Conservation (phyloP, 1,140 invertebrate species). For the Achatina immaculata region DNA sequence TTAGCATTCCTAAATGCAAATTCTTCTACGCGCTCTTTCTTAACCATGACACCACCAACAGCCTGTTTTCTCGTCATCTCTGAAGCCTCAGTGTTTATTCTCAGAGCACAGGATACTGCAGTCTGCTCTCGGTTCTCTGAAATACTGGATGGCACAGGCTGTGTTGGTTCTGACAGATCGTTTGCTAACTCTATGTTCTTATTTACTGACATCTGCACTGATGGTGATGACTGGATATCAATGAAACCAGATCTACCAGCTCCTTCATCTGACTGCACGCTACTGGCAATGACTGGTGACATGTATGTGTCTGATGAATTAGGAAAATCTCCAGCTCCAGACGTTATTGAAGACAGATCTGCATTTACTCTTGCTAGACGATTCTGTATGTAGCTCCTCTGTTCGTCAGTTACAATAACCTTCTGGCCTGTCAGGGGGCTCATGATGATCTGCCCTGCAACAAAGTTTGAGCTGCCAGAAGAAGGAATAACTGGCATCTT, state of each 20-base stretch:
- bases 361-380: not conserved
- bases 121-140: not conserved
- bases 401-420: not conserved
- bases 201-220: not conserved
- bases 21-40: slow-evolving; percentile 1
- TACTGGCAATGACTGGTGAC: not conserved
- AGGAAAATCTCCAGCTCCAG: not conserved
- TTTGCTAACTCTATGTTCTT: not conserved
- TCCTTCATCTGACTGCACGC: not conserved
- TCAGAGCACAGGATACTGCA: not conserved
- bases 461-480: not conserved
- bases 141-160: not conserved
- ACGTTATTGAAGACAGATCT: not conserved
- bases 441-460: not conserved
- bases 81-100: not conserved
- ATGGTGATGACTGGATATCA: not conserved
- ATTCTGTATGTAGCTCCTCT: not conserved
- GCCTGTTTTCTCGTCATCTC: not conserved
- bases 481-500: not conserved
- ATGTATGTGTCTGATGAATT: not conserved
- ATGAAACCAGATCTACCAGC: not conserved
- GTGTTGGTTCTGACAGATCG: not conserved
- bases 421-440: not conserved
- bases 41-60: not conserved
- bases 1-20: not conserved